Percentiles rank a stretch among this genome's conserved stretches.
phyloP scores from a whole-genome alignment of 2,888 invertebrate genomes.

The Oeneis ivallda region DNA sequence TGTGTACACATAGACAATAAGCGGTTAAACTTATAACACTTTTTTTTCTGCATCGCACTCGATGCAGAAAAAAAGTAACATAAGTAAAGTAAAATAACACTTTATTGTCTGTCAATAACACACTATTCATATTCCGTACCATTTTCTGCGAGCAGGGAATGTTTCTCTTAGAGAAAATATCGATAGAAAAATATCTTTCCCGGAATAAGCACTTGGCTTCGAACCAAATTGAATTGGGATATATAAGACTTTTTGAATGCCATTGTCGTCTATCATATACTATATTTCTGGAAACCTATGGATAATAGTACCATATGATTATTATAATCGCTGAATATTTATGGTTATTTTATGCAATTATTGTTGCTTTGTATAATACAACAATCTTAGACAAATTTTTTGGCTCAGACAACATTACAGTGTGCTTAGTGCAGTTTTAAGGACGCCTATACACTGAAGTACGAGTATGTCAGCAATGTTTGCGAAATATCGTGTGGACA shows the following conservation, averaged over 20 bases:
- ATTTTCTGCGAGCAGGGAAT: neutral
- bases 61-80: no score
- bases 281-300: slow-evolving; percentile 26
- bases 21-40: no score
- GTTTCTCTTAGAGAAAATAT: slow-evolving; percentile 22
- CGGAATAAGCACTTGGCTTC: slow-evolving; percentile 37
- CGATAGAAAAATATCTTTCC: slow-evolving; percentile 32
- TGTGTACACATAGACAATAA: no score
- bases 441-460: no score
- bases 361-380: neutral
- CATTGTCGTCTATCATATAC: slow-evolving; percentile 30
- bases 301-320: slow-evolving; percentile 27
- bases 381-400: no score
- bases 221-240: slow-evolving; percentile 39
- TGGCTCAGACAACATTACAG: no score
- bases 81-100: no score
- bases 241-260: slow-evolving; percentile 30
- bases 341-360: neutral
- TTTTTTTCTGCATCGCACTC: no score
- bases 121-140: neutral
- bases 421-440: no score
- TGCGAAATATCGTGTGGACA: no score
- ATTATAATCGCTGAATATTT: neutral
- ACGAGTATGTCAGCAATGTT: no score
- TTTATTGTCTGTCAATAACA: neutral